phyloP scores from a whole-genome alignment of 2,888 invertebrate genomes.

The Eupithecia dodoneata region DNA sequence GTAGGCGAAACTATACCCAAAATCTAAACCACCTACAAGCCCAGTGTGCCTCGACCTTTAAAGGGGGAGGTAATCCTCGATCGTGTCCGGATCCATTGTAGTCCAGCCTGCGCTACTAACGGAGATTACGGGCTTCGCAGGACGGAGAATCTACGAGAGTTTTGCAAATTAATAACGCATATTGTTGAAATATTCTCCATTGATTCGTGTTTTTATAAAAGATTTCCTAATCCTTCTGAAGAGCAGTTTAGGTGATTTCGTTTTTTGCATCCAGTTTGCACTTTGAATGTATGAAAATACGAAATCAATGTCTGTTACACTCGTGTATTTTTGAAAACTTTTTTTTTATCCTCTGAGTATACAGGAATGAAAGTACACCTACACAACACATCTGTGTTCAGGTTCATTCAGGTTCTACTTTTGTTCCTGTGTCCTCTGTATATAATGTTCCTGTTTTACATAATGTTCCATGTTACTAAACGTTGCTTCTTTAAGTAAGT shows the following conservation, averaged over 20 bases:
- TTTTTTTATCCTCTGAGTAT: background rate
- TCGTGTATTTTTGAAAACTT: background rate
- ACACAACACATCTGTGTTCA: background rate
- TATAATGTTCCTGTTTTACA: no score
- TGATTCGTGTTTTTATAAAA: constrained; percentile 34
- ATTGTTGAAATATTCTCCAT: constrained; percentile 43
- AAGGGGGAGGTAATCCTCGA: constrained; percentile 68
- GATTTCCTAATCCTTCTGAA: background rate
- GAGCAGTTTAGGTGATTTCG: background rate
- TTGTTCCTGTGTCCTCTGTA: no score
- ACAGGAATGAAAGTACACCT: background rate
- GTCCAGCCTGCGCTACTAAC: constrained; percentile 62
- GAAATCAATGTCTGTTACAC: background rate
- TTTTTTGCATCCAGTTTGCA: background rate
- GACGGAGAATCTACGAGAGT: constrained; percentile 61
- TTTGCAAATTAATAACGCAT: constrained; percentile 77
- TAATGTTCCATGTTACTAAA: background rate
- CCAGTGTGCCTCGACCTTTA: constrained; percentile 13
- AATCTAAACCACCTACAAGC: background rate
- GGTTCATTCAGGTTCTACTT: no score
- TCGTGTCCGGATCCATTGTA: constrained; percentile 70
- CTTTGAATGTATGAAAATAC: background rate
- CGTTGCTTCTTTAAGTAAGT: background rate
- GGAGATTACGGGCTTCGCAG: constrained; percentile 69
- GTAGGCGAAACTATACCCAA: background rate